Percentiles rank a stretch among this genome's conserved stretches.
phyloP scores from a whole-genome alignment of 2,888 invertebrate genomes.

The Parnassius mnemosyne region DNA sequence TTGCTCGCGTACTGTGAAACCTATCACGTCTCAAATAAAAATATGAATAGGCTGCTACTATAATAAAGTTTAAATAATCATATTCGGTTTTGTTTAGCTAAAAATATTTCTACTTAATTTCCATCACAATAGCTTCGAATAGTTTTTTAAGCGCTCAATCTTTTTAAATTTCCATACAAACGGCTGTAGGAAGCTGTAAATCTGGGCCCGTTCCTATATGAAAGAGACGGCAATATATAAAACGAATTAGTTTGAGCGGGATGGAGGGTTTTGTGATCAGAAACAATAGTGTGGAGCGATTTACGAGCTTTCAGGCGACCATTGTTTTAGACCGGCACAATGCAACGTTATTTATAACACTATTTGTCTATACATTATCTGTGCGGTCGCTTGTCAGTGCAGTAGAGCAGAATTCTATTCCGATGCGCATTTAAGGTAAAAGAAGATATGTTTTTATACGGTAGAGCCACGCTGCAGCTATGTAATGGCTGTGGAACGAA shows the following conservation, averaged over 20 bases:
- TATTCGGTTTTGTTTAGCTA: background rate
- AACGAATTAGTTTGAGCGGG: background rate
- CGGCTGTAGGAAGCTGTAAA: constrained; percentile 24
- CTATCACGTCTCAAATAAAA: too few relatives aligned
- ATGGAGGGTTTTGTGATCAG: constrained; percentile 19
- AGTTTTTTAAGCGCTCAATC: constrained; percentile 17
- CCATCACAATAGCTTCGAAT: constrained; percentile 12
- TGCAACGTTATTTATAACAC: constrained; percentile 17
- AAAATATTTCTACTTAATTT: constrained; percentile 2
- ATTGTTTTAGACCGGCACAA: constrained; percentile 21
- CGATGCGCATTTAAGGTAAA: constrained; percentile 2
- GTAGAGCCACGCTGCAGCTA: too few relatives aligned
- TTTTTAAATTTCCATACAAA: constrained; percentile 22
- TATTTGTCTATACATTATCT: constrained; percentile 13
- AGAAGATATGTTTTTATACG: too few relatives aligned
- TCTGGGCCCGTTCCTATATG: constrained; percentile 2
- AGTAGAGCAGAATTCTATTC: constrained; percentile 1
- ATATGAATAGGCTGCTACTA: too few relatives aligned
- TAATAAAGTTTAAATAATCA: background rate
- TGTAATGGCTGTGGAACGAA: too few relatives aligned
- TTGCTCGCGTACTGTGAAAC: too few relatives aligned
- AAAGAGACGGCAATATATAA: background rate
- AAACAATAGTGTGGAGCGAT: constrained; percentile 22
- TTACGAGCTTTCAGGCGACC: constrained; percentile 20
- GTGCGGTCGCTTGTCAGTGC: constrained; percentile 10